These are phyloP conservation scores for Helicorthomorpha holstii DNA, from an alignment of 1,140 invertebrate species.

Conservation along the genomic window DNA sequence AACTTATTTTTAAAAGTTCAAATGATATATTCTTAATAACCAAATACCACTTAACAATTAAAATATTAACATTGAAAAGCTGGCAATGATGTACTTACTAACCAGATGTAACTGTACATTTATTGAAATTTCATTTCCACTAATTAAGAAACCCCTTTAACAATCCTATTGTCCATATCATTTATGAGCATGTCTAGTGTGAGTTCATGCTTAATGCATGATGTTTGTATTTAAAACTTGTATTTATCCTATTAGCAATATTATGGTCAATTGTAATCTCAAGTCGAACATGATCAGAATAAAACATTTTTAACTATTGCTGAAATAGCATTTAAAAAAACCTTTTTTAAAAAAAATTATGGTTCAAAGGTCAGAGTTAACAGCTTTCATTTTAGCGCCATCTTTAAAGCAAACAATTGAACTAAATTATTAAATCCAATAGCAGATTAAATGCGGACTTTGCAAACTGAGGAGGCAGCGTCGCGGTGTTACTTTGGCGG, in stretches of 20 bases:
- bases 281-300: not conserved
- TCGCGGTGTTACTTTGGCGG: not conserved
- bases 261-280: not conserved
- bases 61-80: not conserved
- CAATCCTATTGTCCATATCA: not conserved
- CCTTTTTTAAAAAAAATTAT: not conserved
- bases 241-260: not conserved
- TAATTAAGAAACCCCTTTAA: not conserved
- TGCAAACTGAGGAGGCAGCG: not conserved
- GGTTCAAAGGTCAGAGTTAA: not conserved
- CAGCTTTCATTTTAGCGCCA: not conserved
- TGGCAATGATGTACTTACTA: not conserved
- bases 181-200: not conserved
- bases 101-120: not conserved
- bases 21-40: not conserved
- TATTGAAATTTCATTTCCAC: not conserved
- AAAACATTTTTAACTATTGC: not conserved
- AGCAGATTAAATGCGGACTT: not conserved
- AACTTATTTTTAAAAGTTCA: not conserved
- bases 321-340: not conserved
- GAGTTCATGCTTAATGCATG: not conserved
- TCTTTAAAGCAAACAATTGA: not conserved
- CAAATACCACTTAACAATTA: not conserved
- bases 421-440: not conserved
- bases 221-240: not conserved